phyloP scores from a whole-genome alignment of 1,140 invertebrate species.

The Leptinotarsa texana region DNA sequence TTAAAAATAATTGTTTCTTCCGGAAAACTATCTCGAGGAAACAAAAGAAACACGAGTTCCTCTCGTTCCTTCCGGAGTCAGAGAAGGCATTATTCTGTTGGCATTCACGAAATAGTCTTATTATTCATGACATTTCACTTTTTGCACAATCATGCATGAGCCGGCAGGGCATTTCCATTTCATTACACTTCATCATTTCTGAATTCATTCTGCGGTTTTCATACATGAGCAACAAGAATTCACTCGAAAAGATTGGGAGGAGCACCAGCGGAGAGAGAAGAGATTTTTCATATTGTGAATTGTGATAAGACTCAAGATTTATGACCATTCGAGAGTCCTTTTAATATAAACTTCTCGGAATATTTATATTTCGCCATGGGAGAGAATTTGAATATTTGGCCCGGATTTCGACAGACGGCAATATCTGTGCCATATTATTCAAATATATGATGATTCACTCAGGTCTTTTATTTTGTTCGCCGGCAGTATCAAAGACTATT shows the following conservation, averaged over 20 bases:
- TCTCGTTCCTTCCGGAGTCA: not conserved
- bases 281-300: conserved; percentile 26
- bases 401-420: not conserved
- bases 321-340: conserved; percentile 15
- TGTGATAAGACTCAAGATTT: conserved; percentile 24
- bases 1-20: not conserved
- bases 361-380: conserved; percentile 16
- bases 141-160: conserved; percentile 20
- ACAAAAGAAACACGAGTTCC: not conserved
- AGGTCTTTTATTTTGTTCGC: too few relatives aligned
- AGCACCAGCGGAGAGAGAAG: not conserved
- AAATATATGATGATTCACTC: not conserved
- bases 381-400: conserved; percentile 10
- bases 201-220: conserved; percentile 18
- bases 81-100: not conserved
- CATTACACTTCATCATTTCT: conserved; percentile 24
- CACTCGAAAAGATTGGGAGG: conserved; percentile 24
- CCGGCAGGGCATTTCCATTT: conserved; percentile 22
- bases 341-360: conserved; percentile 25
- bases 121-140: conserved; percentile 21
- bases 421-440: not conserved
- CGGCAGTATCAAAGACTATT: too few relatives aligned
- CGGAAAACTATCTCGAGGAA: not conserved
- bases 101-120: conserved; percentile 22
- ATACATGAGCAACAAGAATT: conserved; percentile 24